Conservation (phyloP, 2,888 invertebrate genomes). For the Parnassius glacialis region DNA sequence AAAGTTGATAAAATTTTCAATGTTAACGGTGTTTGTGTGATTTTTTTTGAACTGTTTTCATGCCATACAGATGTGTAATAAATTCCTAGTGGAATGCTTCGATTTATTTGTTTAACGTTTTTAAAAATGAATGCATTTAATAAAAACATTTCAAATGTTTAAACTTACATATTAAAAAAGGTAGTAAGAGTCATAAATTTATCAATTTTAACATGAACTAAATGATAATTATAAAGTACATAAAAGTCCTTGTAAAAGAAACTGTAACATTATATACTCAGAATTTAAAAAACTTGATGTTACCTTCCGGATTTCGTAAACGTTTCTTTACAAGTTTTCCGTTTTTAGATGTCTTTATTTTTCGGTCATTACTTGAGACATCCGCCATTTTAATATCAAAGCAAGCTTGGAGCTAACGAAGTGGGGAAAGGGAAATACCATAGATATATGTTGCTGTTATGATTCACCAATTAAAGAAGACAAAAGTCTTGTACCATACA, state of each 20-base stretch:
- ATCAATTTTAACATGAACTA: slow-evolving; percentile 33
- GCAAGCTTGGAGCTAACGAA: slow-evolving; percentile 30
- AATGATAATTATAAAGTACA: slow-evolving; percentile 34
- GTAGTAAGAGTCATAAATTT: slow-evolving; percentile 72
- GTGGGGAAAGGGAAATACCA: no score
- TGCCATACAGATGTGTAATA: neutral
- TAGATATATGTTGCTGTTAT: no score
- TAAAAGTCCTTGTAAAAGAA: slow-evolving; percentile 21
- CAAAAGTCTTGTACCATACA: no score
- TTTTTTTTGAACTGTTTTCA: no score
- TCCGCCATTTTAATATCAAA: slow-evolving; percentile 79
- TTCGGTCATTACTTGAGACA: slow-evolving; percentile 75
- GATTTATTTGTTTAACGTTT: neutral
- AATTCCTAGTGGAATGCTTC: neutral
- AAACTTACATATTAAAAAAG: slow-evolving; percentile 55
- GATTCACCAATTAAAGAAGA: no score
- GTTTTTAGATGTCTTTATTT: slow-evolving; percentile 74
- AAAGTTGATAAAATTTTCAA: no score
- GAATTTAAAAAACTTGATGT: slow-evolving; percentile 33
- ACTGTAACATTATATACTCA: slow-evolving; percentile 22
- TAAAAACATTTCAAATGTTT: slow-evolving; percentile 30
- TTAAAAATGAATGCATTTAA: slow-evolving; percentile 22
- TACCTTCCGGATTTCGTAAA: slow-evolving; percentile 75
- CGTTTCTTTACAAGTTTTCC: slow-evolving; percentile 76
- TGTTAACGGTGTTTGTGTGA: no score